A percentile compares a stretch with the other conserved stretches of the same genome.
These are phyloP conservation scores for Ahaetulla prasina DNA, from an alignment of 2,113 vertebrate species.

Conservation along the genomic window DNA sequence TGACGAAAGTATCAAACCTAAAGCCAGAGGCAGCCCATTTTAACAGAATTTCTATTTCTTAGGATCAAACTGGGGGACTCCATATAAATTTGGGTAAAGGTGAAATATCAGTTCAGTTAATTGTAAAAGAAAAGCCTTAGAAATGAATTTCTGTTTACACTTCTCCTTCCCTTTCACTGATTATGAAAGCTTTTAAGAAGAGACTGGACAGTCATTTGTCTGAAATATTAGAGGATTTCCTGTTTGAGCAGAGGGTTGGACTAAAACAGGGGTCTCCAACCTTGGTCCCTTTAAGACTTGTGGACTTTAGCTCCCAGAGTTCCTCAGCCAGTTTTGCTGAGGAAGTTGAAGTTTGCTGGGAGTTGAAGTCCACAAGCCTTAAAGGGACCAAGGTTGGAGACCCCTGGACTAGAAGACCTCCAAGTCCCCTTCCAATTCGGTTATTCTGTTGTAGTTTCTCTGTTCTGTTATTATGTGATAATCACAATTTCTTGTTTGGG, in stretches of 20 bases:
- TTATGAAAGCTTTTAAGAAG: neutral
- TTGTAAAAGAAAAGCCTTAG: neutral
- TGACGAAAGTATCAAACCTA: neutral
- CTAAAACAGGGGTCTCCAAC: neutral
- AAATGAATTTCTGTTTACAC: neutral
- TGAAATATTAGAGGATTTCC: neutral
- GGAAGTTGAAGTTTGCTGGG: too few relatives aligned
- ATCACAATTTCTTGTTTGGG: neutral
- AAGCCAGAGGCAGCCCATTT: neutral
- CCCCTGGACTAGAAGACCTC: neutral
- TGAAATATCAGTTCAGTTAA: neutral
- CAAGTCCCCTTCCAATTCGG: neutral
- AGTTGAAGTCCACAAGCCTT: too few relatives aligned
- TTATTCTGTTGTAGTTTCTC: neutral
- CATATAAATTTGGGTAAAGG: neutral
- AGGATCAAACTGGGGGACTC: neutral
- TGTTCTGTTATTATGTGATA: neutral
- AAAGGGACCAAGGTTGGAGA: too few relatives aligned
- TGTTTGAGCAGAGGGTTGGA: neutral
- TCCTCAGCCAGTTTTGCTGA: too few relatives aligned
- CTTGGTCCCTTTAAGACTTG: too few relatives aligned
- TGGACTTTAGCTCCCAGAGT: too few relatives aligned
- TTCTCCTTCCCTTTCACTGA: neutral
- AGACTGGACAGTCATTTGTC: too few relatives aligned
- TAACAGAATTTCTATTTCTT: neutral